Conservation (phyloP, 2,888 invertebrate species). For the Thereva unica region DNA sequence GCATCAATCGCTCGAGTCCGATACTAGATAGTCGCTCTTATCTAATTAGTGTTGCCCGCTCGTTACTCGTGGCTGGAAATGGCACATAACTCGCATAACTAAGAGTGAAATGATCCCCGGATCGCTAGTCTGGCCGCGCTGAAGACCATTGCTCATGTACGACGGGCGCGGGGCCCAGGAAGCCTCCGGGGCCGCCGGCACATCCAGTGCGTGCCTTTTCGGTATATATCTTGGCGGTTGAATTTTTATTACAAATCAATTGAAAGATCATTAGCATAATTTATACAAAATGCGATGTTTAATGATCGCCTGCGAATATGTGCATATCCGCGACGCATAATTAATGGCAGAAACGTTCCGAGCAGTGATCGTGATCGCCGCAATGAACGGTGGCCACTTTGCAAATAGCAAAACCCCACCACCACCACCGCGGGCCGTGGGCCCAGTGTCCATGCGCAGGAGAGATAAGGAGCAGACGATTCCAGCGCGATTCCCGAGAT, state of each 20-base stretch:
- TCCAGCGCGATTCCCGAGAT: constrained; percentile 15
- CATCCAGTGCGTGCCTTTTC: constrained; percentile 54
- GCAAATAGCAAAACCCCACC: constrained; percentile 6
- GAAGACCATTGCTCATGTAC: too few relatives aligned
- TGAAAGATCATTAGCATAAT: constrained; percentile 60
- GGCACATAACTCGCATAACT: too few relatives aligned
- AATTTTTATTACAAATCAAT: constrained; percentile 60
- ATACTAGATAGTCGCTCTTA: too few relatives aligned
- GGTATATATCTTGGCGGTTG: constrained; percentile 58
- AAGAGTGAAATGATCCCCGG: too few relatives aligned
- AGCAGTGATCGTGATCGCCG: constrained; percentile 29
- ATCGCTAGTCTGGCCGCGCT: too few relatives aligned
- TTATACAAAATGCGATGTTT: constrained; percentile 59
- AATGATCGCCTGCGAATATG: constrained; percentile 53
- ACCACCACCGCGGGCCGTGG: neutral
- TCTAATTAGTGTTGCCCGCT: too few relatives aligned
- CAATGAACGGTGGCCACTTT: constrained; percentile 23
- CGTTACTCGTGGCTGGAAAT: too few relatives aligned
- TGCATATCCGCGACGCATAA: constrained; percentile 36
- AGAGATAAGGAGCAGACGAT: neutral
- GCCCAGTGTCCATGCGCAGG: neutral
- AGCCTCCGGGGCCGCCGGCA: neutral
- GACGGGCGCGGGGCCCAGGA: too few relatives aligned
- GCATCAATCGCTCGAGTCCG: too few relatives aligned
- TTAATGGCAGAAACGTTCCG: constrained; percentile 31